Evolutionary conservation across 2,888 invertebrate genomes (phyloP), one percentile per base, ranked within the genome.

Genomic region (Watsonalla cultraria): DNA sequence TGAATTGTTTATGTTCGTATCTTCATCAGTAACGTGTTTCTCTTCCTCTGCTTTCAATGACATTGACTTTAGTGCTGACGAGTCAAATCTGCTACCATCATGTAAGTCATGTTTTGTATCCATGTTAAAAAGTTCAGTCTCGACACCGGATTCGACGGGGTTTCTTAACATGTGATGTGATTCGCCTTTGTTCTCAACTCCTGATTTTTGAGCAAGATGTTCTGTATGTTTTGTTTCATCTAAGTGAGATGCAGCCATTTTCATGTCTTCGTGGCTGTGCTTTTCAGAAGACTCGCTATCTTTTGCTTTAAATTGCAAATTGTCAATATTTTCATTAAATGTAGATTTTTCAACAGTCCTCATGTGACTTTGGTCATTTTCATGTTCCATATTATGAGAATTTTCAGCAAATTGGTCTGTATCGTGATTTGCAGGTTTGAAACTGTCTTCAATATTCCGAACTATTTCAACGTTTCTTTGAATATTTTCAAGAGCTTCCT

Each of bases 371-470:
- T 11, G 37, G 37, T 39, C n/a, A 49, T 37, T 37, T 6, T 49
- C 49, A 15, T 13, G 7, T 5, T 35, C 13, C 13, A 14, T 48
- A 35, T n/a, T 35, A 2, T 6, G 35, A 11, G 35, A 48, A 8
- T 35, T 35, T 35, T 47, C 33, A 35, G 58, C 51, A 15, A 59
- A n/a, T 33, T 58, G 52, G 5, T 14, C 53, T 1, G 53, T 64
- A 13, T 62, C 57, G 15, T 59, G 58, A n/a, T 54, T 54, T 15
- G 61, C 65, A 8, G 57, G 34, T 62, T 74, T 80, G 37, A 87
- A 84, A 60, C 76, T 78, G 47, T 89, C 82, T 70, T 88, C 86
- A 48, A 88, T 83, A 59, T 83, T 86, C 66, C 59, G 80, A 0
- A 74, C 83, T 14, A 82, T 75, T 64, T 84, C 84, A 46, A 75